phyloP scores from a whole-genome alignment of 1,140 invertebrate genomes.

The Gryllus bimaculatus region DNA sequence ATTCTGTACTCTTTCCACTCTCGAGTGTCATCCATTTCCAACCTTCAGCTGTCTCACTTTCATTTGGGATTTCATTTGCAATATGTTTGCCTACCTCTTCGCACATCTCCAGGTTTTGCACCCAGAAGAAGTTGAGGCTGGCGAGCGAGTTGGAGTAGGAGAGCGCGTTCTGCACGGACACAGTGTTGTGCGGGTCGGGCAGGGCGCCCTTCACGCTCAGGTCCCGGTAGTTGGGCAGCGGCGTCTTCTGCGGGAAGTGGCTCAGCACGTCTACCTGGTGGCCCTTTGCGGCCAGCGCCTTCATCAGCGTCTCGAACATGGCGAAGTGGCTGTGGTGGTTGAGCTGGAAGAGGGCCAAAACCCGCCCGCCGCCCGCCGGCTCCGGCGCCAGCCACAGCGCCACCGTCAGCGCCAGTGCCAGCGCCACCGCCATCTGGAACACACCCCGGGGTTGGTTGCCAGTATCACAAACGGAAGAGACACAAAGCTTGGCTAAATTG shows the following conservation, averaged over 20 bases:
- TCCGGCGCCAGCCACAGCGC: neutral
- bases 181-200: neutral
- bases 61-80: too few species aligned
- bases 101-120: neutral
- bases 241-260: conserved; percentile 37
- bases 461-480: too few species aligned
- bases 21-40: too few species aligned
- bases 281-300: conserved; percentile 40
- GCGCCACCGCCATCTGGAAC: too few species aligned
- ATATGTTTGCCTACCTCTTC: neutral
- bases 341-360: conserved; percentile 37
- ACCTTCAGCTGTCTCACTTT: too few species aligned
- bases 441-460: too few species aligned
- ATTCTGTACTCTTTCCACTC: too few species aligned
- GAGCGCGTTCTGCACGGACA: neutral
- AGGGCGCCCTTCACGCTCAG: conserved; percentile 25
- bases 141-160: neutral
- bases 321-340: conserved; percentile 44
- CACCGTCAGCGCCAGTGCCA: neutral
- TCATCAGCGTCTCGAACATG: conserved; percentile 41
- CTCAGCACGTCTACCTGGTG: conserved; percentile 47
- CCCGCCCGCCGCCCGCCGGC: conserved; percentile 19
- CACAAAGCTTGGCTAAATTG: too few species aligned
- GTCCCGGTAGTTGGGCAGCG: conserved; percentile 41
- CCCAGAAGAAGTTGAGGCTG: neutral